phyloP scores from a whole-genome alignment of 2,113 vertebrate genomes.

The Myrmophylax atrothorax region DNA sequence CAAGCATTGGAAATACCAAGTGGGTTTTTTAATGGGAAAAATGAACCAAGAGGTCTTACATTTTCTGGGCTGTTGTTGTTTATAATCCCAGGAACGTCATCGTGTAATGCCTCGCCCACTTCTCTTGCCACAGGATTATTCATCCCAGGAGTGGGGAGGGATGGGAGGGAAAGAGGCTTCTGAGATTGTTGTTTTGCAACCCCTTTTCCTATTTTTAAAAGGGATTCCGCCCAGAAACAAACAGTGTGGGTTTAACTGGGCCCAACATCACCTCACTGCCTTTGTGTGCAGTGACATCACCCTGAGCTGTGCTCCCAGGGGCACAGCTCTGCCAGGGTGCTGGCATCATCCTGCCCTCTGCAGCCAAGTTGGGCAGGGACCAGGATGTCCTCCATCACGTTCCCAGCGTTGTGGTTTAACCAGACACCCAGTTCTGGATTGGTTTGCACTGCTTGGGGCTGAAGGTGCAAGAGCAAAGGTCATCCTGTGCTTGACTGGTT shows the following conservation, averaged over 20 bases:
- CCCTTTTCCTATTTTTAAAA: not conserved
- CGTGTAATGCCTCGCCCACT: slow-evolving; percentile 36
- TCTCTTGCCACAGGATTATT: slow-evolving; percentile 39
- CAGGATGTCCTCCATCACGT: not conserved
- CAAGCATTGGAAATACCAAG: slow-evolving; percentile 5
- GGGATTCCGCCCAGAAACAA: not conserved
- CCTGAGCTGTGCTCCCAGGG: not conserved
- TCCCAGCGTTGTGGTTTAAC: not conserved
- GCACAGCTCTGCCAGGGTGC: not conserved
- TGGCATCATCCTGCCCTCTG: not conserved
- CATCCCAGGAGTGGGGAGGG: not conserved
- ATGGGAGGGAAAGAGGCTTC: not conserved
- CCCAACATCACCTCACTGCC: not conserved
- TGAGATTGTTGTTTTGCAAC: not conserved
- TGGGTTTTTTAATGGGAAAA: slow-evolving; percentile 52
- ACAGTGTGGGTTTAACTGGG: not conserved
- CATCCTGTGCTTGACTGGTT: not conserved
- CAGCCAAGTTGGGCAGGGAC: not conserved
- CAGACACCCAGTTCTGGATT: not conserved
- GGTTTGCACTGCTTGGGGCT: not conserved
- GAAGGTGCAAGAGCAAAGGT: not conserved
- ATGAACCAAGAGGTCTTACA: slow-evolving; percentile 15
- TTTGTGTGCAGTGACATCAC: not conserved
- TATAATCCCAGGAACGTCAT: slow-evolving; percentile 38
- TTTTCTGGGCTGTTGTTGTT: slow-evolving; percentile 47